A percentile compares a stretch with the other conserved stretches of the same genome.
Conservation (phyloP, 2,797 vertebrate species). For the Betta splendens region DNA sequence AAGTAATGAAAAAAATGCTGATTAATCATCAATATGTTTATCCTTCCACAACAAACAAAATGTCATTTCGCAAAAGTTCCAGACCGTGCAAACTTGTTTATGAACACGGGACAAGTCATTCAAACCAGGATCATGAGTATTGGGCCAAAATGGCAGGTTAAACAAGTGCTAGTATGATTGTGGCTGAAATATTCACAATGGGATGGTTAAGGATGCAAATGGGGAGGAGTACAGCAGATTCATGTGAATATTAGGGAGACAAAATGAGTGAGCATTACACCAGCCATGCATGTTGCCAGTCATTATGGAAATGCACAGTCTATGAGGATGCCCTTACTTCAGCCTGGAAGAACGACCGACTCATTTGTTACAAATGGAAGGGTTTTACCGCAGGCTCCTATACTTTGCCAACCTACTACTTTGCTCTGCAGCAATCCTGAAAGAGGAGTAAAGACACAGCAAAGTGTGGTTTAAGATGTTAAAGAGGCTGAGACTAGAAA, state of each 20-base stretch:
- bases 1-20: background rate
- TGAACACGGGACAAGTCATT: constrained; percentile 43
- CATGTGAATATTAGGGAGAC: constrained; percentile 33
- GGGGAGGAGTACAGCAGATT: constrained; percentile 9
- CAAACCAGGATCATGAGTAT: constrained; percentile 41
- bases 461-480: constrained; percentile 61
- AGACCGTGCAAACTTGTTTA: constrained; percentile 21
- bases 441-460: constrained; percentile 84
- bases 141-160: constrained; percentile 39
- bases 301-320: constrained; percentile 72
- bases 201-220: constrained; percentile 57
- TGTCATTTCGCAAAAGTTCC: constrained; percentile 4
- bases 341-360: constrained; percentile 79
- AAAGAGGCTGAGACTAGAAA: constrained; percentile 48
- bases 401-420: constrained; percentile 99
- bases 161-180: constrained; percentile 24
- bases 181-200: constrained; percentile 40
- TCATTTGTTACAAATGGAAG: constrained; percentile 82
- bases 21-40: constrained; percentile 61
- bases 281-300: constrained; percentile 77
- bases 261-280: constrained; percentile 66
- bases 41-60: constrained; percentile 33
- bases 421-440: constrained; percentile 99
- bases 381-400: constrained; percentile 97
- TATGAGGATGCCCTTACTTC: constrained; percentile 88